A percentile compares a stretch with the other conserved stretches of the same genome.
phyloP scores from a whole-genome alignment of 2,797 vertebrate genomes.

The Lacerta viridis region DNA sequence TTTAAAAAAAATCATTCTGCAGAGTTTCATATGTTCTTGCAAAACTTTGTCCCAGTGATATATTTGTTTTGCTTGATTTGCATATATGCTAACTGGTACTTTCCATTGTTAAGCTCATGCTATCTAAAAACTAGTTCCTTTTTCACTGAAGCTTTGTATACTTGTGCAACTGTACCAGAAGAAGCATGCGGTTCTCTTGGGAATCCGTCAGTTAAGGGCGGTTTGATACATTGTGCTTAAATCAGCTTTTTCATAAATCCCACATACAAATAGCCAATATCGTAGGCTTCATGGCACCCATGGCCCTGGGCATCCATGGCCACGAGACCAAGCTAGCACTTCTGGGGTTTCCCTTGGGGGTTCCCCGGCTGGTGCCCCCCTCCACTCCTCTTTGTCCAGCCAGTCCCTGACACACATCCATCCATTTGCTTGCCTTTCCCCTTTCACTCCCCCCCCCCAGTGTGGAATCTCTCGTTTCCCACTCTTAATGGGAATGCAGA shows the following conservation, averaged over 20 bases:
- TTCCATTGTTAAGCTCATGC: neutral
- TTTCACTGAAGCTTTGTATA: accelerated
- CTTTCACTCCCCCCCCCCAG: no score
- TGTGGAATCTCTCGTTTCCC: no score
- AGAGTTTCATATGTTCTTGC: conserved; percentile 21
- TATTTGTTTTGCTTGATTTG: conserved; percentile 2
- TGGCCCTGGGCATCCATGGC: no score
- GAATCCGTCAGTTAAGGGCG: neutral
- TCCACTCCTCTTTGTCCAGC: no score
- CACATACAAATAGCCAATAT: neutral
- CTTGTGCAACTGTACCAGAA: conserved; percentile 35
- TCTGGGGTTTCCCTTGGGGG: no score
- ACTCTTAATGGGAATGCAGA: no score
- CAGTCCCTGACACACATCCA: no score
- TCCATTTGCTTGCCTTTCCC: no score
- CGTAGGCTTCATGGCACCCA: no score
- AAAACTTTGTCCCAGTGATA: neutral
- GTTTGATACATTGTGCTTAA: accelerated
- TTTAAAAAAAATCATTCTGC: neutral
- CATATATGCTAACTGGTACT: neutral
- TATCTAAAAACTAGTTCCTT: conserved; percentile 25
- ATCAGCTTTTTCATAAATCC: neutral
- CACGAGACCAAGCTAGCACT: no score
- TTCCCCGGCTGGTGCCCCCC: no score
- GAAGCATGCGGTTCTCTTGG: no score